Base-by-base conservation (phyloP, 2,113 vertebrate genomes). In the Excalfactoria chinensis region DNA sequence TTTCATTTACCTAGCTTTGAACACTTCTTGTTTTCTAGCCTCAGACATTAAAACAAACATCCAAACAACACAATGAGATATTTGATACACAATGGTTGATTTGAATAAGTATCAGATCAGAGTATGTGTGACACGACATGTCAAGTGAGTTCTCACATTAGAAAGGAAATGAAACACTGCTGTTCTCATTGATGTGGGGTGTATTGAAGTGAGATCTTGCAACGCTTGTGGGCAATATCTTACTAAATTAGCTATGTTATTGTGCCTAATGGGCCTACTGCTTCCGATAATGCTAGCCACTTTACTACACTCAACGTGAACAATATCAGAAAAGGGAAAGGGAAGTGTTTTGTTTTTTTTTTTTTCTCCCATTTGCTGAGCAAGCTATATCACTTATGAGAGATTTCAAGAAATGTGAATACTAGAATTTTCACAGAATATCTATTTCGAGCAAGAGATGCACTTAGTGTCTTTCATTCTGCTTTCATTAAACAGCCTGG, bases 201-300 rank as follows among this genome's bases (percentile, higher is more conserved):
- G 23, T 56, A 69, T 6, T 69, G 32, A 69, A 81, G 48, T 66
- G 59, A 95, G 88, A 89, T 93, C 35, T 69, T 51, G 58, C 9
- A 76, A 55, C 32, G 37, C 83, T 58, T 21, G 35, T 46, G 55
- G 66, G 67, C 40, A 74, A 58, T 25, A 88, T 22, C 60, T 53
- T 90, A 83, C 41, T 58, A 89, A 92, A 95, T 93, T 89, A 96
- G 86, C 43, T 37, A 41, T 19, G 44, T 79, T 92, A 68, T 32
- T 77, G 49, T 74, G 77, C 49, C 37, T 85, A 62, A 80, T 35
- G 48, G 41, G 19, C 44, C 84, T 78, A 56, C 74, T 86, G 3
- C 25, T 96, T 60, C 73, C 74, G 93, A 95, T 82, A 93, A 71
- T 43, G 63, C 46, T 69, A 87, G 56, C 25, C 70, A 73, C 62